phyloP scores from a whole-genome alignment of 2,113 vertebrate species.

The Oncorhynchus masou region DNA sequence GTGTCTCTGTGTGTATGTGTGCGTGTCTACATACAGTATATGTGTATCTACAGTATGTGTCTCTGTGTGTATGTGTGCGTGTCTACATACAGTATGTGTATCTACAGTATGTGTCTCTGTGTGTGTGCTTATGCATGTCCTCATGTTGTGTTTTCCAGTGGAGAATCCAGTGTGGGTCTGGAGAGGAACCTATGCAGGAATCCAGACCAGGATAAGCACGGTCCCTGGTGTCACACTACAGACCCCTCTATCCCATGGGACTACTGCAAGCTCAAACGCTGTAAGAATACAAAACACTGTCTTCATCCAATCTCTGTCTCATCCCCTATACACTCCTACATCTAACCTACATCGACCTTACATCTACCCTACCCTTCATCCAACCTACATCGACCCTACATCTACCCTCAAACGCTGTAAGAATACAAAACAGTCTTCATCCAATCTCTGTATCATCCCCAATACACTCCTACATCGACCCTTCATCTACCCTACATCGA shows the following conservation, averaged over 20 bases:
- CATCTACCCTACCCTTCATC: too few relatives aligned
- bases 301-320: background rate
- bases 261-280: slow-evolving; percentile 90
- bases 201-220: slow-evolving; percentile 92
- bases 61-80: slow-evolving; percentile 14
- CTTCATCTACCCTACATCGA: too few relatives aligned
- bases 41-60: too few relatives aligned
- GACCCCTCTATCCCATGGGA: slow-evolving; percentile 90
- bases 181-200: slow-evolving; percentile 94
- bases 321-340: background rate
- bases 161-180: slow-evolving; percentile 79
- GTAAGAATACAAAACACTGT: slow-evolving; percentile 74
- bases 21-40: background rate
- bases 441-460: too few relatives aligned
- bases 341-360: too few relatives aligned
- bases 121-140: slow-evolving; percentile 18
- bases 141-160: slow-evolving; percentile 64
- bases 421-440: too few relatives aligned
- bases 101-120: slow-evolving; percentile 7
- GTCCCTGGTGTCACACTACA: slow-evolving; percentile 95
- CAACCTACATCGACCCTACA: too few relatives aligned
- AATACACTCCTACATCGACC: too few relatives aligned
- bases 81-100: background rate
- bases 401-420: background rate
- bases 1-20: slow-evolving; percentile 7